Evolutionary conservation across 1,140 invertebrate species (phyloP).

Genomic region (Phymorhynchus buccinoides): DNA sequence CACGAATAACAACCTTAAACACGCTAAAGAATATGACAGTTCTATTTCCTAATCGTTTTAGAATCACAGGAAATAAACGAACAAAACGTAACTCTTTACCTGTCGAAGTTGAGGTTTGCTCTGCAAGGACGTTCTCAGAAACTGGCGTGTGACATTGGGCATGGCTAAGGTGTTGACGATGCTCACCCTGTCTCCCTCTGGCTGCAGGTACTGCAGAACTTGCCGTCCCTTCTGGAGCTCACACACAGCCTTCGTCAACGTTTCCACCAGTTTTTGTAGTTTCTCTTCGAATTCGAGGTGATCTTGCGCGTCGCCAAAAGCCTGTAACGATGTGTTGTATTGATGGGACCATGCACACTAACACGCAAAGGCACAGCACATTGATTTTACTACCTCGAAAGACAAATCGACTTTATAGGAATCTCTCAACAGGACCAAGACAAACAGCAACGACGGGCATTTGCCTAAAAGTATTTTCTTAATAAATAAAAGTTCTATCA

Average conservation of each 20-base stretch:
- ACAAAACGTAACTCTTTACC: neutral
- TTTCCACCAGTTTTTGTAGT: neutral
- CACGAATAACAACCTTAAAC: too few relatives aligned
- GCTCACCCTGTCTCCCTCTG: neutral
- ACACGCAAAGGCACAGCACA: too few relatives aligned
- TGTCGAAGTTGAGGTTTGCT: neutral
- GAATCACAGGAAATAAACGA: neutral
- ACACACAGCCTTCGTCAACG: neutral
- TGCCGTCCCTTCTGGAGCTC: neutral
- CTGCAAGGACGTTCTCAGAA: neutral
- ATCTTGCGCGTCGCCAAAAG: conserved; percentile 3
- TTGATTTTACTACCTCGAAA: too few relatives aligned
- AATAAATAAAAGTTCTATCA: too few relatives aligned
- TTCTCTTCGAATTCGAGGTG: neutral
- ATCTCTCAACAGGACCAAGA: too few relatives aligned
- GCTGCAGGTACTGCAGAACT: neutral
- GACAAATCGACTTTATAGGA: too few relatives aligned
- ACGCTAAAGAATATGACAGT: too few relatives aligned
- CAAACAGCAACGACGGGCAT: too few relatives aligned
- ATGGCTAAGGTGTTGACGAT: neutral
- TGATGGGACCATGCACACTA: too few relatives aligned
- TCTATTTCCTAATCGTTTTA: too few relatives aligned
- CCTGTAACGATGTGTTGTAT: neutral
- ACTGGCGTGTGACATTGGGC: neutral
- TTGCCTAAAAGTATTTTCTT: too few relatives aligned